Base-by-base conservation (phyloP, 2,113 vertebrate genomes). In the Rafetus swinhoei region DNA sequence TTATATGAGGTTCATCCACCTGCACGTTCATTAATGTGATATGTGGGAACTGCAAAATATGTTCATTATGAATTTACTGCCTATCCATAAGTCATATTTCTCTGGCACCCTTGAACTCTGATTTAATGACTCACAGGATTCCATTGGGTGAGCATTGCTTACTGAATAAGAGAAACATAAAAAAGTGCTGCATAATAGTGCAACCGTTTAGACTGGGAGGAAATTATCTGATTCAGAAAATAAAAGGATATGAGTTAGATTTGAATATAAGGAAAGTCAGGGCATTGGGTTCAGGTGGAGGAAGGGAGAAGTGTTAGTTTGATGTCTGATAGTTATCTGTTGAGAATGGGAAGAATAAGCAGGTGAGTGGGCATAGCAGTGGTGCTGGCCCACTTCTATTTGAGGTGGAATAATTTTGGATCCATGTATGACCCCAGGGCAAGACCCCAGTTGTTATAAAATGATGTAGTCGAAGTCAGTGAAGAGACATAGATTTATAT, bases 401-500 rank as follows among this genome's bases (percentile, higher is more conserved):
- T 87, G 21, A 2, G 21, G 3, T 86, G 15, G 29, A 16, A 25
- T 59, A 87, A 14, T 2, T 86, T 86, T 84, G 72, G 18, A n/a
- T 25, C 7, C 2, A 0, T 0, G 0, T n/a, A 53, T 0, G 5
- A 82, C 59, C 39, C 14, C 25, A 82, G 15, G 18, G 21, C 74
- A 69, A 86, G n/a, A 27, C 22, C 57, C 55, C n/a, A 53, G 1
- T 14, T 50, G 1, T 62, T 81, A 21, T 81, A 39, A 14, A 19
- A 59, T 1, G 0, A 39, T 27, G 3, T 86, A 65, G 65, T 27
- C 82, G 79, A 82, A 91, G 54, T 32, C 1, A 93, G 76, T 77
- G 5, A 76, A 76, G 29, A n/a, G 9, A 9, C 16, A 25, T 11
- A 13, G 22, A 50, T 77, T 77, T 50, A 50, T 7, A 77, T 5